A percentile compares a stretch with the other conserved stretches of the same genome.
Conservation (phyloP, 1,140 invertebrate species). For the Aphelenchoides fujianensis region DNA sequence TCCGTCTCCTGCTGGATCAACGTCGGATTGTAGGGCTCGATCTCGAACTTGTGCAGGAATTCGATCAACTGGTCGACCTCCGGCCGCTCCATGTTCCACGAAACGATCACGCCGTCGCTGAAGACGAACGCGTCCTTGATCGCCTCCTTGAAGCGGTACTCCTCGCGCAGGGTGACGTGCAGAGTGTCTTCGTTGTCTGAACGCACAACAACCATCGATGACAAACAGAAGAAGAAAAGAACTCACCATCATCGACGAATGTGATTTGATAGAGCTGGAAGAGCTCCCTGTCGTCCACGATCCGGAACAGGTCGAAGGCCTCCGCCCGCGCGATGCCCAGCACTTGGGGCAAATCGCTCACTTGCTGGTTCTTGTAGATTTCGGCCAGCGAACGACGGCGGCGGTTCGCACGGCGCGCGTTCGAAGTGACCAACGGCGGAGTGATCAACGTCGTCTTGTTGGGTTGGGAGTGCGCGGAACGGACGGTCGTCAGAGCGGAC, state of each 20-base stretch:
- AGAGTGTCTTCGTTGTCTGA: conserved; percentile 31
- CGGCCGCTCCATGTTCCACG: conserved; percentile 23
- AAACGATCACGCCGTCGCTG: conserved; percentile 30
- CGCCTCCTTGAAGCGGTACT: conserved; percentile 19
- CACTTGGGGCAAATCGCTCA: conserved; percentile 7
- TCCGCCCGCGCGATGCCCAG: conserved; percentile 11
- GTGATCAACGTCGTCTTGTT: not conserved
- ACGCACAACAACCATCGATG: not conserved
- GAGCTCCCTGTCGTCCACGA: conserved; percentile 1
- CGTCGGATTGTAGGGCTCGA: conserved; percentile 14
- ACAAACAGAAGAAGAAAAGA: not conserved
- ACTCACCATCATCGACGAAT: conserved; percentile 34
- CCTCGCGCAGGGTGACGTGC: conserved; percentile 4
- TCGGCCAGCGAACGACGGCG: not conserved
- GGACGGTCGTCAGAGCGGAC: no score
- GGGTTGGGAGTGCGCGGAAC: no score
- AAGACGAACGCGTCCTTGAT: conserved; percentile 29
- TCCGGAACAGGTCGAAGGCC: conserved; percentile 19
- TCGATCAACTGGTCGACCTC: conserved; percentile 22
- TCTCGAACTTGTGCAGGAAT: conserved; percentile 12
- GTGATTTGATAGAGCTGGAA: conserved; percentile 19
- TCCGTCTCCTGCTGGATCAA: conserved; percentile 26
- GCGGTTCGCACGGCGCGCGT: not conserved
- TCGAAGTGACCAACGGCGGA: not conserved
- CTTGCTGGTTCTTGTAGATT: not conserved